Evolutionary conservation across 37 sponge, comb jelly and placozoan genomes (phyloP).

Genomic region (Geodia barretti): DNA sequence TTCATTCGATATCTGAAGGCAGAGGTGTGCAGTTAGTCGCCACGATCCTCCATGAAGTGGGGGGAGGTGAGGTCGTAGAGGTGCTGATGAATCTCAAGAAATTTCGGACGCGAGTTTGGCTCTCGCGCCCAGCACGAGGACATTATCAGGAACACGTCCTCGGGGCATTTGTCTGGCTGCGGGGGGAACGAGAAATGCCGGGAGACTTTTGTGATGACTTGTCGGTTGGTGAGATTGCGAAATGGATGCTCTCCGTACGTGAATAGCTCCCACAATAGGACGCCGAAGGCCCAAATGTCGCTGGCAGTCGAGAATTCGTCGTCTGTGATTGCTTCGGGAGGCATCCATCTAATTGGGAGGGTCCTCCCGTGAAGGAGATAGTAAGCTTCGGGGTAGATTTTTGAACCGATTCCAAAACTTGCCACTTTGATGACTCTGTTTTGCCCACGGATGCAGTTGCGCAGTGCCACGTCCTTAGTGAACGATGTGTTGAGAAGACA

Average conservation of each 20-base stretch:
- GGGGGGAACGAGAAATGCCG: not conserved
- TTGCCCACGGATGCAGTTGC: constrained; percentile 66
- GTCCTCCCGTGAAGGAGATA: constrained; percentile 7
- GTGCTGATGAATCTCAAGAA: constrained; percentile 47
- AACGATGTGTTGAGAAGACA: constrained; percentile 29
- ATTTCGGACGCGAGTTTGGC: constrained; percentile 28
- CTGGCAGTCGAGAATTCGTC: constrained; percentile 47
- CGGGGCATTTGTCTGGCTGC: constrained; percentile 45
- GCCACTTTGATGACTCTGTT: constrained; percentile 67
- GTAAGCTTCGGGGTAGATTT: constrained; percentile 69
- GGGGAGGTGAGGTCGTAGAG: constrained; percentile 29
- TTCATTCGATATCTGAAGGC: too few relatives aligned
- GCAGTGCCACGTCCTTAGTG: constrained; percentile 62
- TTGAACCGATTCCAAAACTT: constrained; percentile 51
- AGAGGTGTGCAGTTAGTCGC: constrained; percentile 46
- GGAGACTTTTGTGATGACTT: constrained; percentile 23
- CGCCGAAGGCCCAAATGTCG: constrained; percentile 79
- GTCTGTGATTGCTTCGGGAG: constrained; percentile 51
- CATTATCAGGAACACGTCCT: constrained; percentile 29
- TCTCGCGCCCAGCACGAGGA: constrained; percentile 48
- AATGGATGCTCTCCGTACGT: constrained; percentile 67
- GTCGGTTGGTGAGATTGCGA: constrained; percentile 34
- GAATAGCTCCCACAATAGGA: constrained; percentile 72
- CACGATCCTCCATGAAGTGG: not conserved
- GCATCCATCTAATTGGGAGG: constrained; percentile 73